Conservation (phyloP, 2,888 invertebrate species). For the Osmoderma eremita region DNA sequence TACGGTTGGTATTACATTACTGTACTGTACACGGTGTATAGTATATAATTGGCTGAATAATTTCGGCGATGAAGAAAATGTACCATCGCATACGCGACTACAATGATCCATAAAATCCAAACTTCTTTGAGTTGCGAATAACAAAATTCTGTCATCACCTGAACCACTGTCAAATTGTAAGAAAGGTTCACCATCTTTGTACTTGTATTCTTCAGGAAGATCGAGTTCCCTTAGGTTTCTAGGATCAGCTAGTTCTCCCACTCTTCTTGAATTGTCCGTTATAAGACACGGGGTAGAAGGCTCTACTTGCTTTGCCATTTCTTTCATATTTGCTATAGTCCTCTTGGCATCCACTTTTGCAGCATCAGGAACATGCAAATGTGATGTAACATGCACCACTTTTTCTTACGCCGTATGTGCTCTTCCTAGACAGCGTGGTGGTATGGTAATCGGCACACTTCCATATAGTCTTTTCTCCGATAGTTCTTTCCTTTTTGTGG, state of each 20-base stretch:
- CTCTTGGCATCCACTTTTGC: slow-evolving; percentile 15
- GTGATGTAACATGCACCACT: slow-evolving; percentile 11
- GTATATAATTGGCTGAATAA: slow-evolving; percentile 12
- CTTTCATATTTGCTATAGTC: slow-evolving; percentile 19
- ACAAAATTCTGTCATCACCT: background rate
- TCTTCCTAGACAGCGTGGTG: slow-evolving; percentile 24
- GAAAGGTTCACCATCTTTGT: slow-evolving; percentile 14
- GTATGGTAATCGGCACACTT: slow-evolving; percentile 6
- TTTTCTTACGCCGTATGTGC: slow-evolving; percentile 10
- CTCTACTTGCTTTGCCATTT: slow-evolving; percentile 33
- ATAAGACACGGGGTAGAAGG: slow-evolving; percentile 25
- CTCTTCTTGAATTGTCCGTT: slow-evolving; percentile 28
- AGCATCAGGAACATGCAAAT: slow-evolving; percentile 14
- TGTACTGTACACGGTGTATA: slow-evolving; percentile 8
- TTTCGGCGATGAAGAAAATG: slow-evolving; percentile 7
- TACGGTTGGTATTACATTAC: slow-evolving; percentile 1
- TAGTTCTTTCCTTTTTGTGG: too few relatives aligned
- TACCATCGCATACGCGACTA: slow-evolving; percentile 17
- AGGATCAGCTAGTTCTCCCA: slow-evolving; percentile 31
- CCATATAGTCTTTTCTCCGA: slow-evolving; percentile 2
- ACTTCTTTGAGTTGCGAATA: slow-evolving; percentile 11
- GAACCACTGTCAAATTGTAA: slow-evolving; percentile 22
- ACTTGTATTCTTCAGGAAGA: slow-evolving; percentile 22
- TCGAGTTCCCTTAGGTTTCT: slow-evolving; percentile 20
- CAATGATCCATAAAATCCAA: slow-evolving; percentile 6